Percentiles rank a stretch among this genome's conserved stretches.
These are phyloP conservation scores for Channallabes apus DNA, from an alignment of 2,797 vertebrate species.

Conservation along the genomic window DNA sequence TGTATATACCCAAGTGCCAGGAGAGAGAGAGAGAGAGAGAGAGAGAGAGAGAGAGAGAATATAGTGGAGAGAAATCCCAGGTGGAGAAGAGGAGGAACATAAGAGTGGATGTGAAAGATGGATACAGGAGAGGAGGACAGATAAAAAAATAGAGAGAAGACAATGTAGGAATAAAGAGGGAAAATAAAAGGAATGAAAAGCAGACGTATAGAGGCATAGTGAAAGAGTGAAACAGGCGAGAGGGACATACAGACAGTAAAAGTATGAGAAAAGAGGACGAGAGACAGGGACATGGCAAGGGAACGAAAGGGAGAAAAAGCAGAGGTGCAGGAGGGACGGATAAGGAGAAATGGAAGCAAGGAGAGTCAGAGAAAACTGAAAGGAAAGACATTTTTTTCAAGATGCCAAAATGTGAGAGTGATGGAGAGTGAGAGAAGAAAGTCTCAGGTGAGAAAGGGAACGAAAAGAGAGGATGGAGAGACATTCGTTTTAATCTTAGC, in stretches of 20 bases:
- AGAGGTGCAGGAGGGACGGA: too few relatives aligned
- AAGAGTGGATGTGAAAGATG: not conserved
- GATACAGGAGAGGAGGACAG: not conserved
- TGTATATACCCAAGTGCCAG: constrained; percentile 60
- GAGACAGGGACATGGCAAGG: not conserved
- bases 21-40: not conserved
- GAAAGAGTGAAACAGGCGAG: too few relatives aligned
- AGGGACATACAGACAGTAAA: too few relatives aligned
- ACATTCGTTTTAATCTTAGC: too few relatives aligned
- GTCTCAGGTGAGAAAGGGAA: not conserved
- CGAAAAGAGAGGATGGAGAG: constrained; percentile 38
- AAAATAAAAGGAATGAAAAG: too few relatives aligned
- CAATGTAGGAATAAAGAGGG: not conserved
- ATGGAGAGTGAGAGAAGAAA: not conserved
- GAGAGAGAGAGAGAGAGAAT: too few relatives aligned
- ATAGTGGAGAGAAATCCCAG: not conserved
- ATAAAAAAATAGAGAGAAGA: not conserved
- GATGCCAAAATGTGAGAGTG: not conserved
- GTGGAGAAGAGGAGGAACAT: not conserved
- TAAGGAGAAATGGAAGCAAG: too few relatives aligned
- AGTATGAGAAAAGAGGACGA: not conserved
- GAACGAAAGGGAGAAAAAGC: not conserved
- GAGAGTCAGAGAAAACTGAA: too few relatives aligned
- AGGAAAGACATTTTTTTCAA: constrained; percentile 43
- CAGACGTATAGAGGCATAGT: too few relatives aligned